Conservation (phyloP, 2,113 vertebrate species). For the Notothenia rossii region DNA sequence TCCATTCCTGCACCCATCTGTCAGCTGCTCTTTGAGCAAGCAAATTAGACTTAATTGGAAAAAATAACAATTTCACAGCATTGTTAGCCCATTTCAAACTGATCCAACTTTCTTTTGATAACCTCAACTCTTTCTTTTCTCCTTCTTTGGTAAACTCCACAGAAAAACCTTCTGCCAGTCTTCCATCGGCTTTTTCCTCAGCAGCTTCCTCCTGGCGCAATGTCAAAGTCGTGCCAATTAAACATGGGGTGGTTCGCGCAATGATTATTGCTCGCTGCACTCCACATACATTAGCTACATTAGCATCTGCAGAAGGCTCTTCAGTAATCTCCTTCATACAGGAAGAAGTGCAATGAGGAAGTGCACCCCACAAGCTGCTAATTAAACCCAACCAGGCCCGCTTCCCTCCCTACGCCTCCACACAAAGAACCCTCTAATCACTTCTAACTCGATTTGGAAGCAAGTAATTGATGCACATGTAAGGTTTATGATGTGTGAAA, state of each 20-base stretch:
- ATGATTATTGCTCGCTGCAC: conserved; percentile 56
- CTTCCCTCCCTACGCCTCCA: conserved; percentile 42
- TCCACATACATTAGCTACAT: conserved; percentile 64
- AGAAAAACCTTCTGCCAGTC: conserved; percentile 26
- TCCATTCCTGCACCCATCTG: conserved; percentile 40
- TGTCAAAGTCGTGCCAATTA: conserved; percentile 68
- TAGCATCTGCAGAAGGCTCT: conserved; percentile 69
- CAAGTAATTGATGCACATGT: conserved; percentile 58
- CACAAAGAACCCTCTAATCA: conserved; percentile 65
- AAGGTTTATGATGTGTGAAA: conserved; percentile 62
- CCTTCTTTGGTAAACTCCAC: conserved; percentile 33
- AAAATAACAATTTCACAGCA: conserved; percentile 5
- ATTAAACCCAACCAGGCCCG: conserved; percentile 69
- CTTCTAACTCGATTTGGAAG: conserved; percentile 68
- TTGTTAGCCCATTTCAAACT: background rate
- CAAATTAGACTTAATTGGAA: conserved; percentile 13
- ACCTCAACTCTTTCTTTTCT: conserved; percentile 18
- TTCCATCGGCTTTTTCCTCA: background rate
- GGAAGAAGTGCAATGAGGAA: conserved; percentile 68
- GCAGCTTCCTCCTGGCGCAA: conserved; percentile 26
- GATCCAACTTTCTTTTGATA: conserved; percentile 16
- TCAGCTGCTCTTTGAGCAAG: conserved; percentile 55
- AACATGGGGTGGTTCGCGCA: conserved; percentile 33
- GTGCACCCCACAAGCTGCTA: conserved; percentile 63
- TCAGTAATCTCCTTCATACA: conserved; percentile 65